Evolutionary conservation across 2,888 invertebrate genomes (phyloP), one percentile per base, ranked within the genome.

Genomic region (Agriopis marginaria): DNA sequence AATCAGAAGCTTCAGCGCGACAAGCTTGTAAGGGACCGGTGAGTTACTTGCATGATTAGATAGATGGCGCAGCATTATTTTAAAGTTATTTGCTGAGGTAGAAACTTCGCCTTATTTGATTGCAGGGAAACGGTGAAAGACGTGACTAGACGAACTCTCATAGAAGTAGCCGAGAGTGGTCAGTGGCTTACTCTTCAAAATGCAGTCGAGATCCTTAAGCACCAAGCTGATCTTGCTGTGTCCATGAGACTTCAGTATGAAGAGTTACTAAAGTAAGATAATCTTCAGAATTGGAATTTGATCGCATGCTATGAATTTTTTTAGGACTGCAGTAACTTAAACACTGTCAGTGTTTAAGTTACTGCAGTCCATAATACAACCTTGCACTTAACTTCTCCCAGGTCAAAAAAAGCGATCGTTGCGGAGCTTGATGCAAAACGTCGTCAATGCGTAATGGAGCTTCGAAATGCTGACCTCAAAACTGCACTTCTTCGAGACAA

Each of bases 11-110:
- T 84, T 14, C 84, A 89, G 72, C 77, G 79, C 7, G 83, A 82
- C 40, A 92, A 92, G 74, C 83, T 91, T 23, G 65, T 74, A 0
- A 81, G 81, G 40, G 89, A 92, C 73, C 85, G 91, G 93, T 93
- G 64, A 85, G 90, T 84, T 81, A 32, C 66, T 3, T 10, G 3
- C 0, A 0, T 6, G 0, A 55, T 8, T 14, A 3, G 5, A 55
- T 10, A 91, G 92, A 88, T 89, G 92, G 84, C 86, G 81, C 77
- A 58, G 17, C 60, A 14, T 32, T 66, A 17, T 51, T 59, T 45
- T 39, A 17, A 51, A 23, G 51, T 51, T 51, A 47, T 47, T 47
- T 45, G 12, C 45, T 12, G 45, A 45, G 12, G 12, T 3, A 4
- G 10, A 45, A 12, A 45, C 32, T 11, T 11, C 3, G 44, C 3